phyloP scores from a whole-genome alignment of 2,113 vertebrate genomes.

The Arvicanthis niloticus region DNA sequence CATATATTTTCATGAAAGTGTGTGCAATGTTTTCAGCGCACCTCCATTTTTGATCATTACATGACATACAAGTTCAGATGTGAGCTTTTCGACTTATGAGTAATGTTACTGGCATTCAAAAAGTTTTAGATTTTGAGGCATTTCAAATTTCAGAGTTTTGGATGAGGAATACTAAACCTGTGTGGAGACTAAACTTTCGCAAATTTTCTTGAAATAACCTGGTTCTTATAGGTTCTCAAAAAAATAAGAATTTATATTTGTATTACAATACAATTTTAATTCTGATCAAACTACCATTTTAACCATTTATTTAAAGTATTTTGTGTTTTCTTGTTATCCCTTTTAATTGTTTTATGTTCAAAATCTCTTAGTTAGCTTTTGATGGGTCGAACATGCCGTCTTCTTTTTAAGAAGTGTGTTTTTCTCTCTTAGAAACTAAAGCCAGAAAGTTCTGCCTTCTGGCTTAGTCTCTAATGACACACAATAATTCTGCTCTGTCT shows the following conservation, averaged over 20 bases:
- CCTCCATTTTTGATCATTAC: neutral
- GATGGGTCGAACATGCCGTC: neutral
- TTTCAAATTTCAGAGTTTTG: neutral
- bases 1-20: neutral
- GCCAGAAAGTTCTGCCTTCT: neutral
- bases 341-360: neutral
- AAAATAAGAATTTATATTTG: constrained; percentile 44
- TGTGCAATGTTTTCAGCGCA: neutral
- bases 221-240: neutral
- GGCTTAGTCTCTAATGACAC: neutral
- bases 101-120: neutral
- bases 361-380: neutral
- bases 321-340: neutral
- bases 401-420: neutral
- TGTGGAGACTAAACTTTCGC: neutral
- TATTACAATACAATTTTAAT: neutral
- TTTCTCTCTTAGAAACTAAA: neutral
- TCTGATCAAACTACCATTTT: neutral
- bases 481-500: neutral
- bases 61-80: neutral
- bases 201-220: constrained; percentile 15
- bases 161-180: neutral
- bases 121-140: neutral
- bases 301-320: neutral
- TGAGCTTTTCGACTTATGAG: neutral